These are phyloP conservation scores for Pogonocichla stellata DNA, from an alignment of 2,113 vertebrate species.

Conservation along the genomic window DNA sequence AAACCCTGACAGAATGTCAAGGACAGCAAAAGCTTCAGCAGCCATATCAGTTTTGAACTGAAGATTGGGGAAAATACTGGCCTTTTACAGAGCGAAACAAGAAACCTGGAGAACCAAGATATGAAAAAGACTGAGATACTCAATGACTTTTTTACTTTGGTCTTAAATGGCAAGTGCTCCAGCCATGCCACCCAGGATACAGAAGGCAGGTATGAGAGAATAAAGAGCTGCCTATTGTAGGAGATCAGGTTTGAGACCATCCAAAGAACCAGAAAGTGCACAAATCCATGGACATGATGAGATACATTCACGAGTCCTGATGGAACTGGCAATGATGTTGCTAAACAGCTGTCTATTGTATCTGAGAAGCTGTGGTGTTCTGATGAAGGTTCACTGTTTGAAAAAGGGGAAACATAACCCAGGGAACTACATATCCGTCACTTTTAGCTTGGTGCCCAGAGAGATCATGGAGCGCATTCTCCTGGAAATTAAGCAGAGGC, in stretches of 20 bases:
- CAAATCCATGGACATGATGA: neutral
- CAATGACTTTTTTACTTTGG: neutral
- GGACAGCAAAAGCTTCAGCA: neutral
- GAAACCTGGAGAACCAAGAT: neutral
- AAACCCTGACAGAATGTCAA: neutral
- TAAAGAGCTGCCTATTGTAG: neutral
- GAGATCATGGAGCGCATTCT: neutral
- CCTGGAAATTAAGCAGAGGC: neutral
- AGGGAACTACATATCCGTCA: neutral
- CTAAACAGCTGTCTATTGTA: neutral
- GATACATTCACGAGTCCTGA: neutral
- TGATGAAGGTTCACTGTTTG: neutral
- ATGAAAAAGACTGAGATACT: neutral
- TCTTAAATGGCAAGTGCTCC: neutral
- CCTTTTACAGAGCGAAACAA: neutral
- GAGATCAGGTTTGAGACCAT: neutral
- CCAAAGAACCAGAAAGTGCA: neutral
- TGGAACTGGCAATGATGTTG: neutral
- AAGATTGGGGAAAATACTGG: neutral
- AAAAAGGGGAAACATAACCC: neutral
- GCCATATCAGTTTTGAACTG: neutral
- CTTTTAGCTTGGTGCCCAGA: neutral
- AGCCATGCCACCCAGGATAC: fast-evolving
- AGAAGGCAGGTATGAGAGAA: neutral
- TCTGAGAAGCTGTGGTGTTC: neutral